Conservation (phyloP, 2,797 vertebrate species). For the Rhincodon typus region DNA sequence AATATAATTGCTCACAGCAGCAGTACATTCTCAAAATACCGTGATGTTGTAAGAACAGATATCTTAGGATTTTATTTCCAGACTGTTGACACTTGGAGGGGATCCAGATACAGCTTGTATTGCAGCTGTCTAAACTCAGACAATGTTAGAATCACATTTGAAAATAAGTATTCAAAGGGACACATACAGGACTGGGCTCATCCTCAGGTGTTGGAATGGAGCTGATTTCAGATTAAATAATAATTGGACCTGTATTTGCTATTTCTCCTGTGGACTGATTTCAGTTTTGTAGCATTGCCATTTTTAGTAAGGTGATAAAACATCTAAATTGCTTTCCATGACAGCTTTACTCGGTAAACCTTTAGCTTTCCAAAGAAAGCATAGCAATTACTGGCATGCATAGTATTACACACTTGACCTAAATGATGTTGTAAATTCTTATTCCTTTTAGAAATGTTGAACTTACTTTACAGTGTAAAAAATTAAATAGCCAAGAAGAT, state of each 20-base stretch:
- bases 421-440: neutral
- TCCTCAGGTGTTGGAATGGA: neutral
- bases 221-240: neutral
- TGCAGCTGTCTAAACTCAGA: conserved; percentile 5
- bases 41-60: neutral
- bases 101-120: neutral
- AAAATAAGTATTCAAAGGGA: neutral
- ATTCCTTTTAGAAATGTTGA: neutral
- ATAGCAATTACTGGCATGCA: neutral
- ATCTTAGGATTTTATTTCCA: conserved; percentile 10
- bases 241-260: neutral
- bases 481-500: neutral
- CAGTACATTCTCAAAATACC: neutral
- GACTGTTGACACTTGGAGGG: neutral
- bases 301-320: neutral
- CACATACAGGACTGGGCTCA: neutral
- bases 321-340: neutral
- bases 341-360: neutral
- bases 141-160: neutral
- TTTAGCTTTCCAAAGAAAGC: neutral
- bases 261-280: neutral
- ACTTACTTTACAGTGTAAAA: neutral
- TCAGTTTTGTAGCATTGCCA: neutral
- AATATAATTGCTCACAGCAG: neutral
- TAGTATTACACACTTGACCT: neutral